Evolutionary conservation across 2,797 vertebrate species (phyloP).

Genomic region (Artibeus lituratus): DNA sequence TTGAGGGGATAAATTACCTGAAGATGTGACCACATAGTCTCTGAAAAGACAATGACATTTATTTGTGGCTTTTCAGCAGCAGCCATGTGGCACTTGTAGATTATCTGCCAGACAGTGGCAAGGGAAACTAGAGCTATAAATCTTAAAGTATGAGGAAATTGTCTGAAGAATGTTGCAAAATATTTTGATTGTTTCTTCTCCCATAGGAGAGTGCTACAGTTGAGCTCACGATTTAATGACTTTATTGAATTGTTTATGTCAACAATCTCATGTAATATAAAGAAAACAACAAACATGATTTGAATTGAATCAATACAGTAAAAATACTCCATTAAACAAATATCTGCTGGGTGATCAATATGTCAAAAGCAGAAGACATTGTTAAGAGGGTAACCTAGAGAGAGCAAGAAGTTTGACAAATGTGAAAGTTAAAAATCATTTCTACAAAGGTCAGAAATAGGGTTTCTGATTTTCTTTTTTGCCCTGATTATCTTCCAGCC

Average conservation of each 20-base stretch:
- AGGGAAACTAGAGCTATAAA: conserved; percentile 44
- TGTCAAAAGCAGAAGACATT: conserved; percentile 46
- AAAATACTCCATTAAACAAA: conserved; percentile 55
- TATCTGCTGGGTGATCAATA: conserved; percentile 36
- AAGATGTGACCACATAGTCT: neutral
- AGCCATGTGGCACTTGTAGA: conserved; percentile 5
- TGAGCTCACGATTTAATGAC: conserved; percentile 37
- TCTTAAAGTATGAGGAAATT: conserved; percentile 56
- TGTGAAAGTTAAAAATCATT: conserved; percentile 36
- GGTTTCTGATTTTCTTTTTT: conserved; percentile 49
- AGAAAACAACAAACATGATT: conserved; percentile 52
- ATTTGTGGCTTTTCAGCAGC: conserved; percentile 39
- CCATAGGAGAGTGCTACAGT: conserved; percentile 29
- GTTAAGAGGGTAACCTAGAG: neutral
- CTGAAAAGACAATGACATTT: conserved; percentile 39
- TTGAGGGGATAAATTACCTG: conserved; percentile 41
- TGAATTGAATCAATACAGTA: conserved; percentile 42
- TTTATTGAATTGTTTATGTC: conserved; percentile 40
- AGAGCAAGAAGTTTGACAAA: conserved; percentile 45
- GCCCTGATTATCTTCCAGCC: conserved; percentile 25
- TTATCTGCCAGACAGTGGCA: conserved; percentile 49
- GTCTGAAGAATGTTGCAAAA: conserved; percentile 27
- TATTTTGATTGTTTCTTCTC: conserved; percentile 49
- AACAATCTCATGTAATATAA: neutral
- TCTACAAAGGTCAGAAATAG: conserved; percentile 44